Base-by-base conservation (phyloP, 2,113 vertebrate species). In the Pseudorhombus dupliciocellatus region DNA sequence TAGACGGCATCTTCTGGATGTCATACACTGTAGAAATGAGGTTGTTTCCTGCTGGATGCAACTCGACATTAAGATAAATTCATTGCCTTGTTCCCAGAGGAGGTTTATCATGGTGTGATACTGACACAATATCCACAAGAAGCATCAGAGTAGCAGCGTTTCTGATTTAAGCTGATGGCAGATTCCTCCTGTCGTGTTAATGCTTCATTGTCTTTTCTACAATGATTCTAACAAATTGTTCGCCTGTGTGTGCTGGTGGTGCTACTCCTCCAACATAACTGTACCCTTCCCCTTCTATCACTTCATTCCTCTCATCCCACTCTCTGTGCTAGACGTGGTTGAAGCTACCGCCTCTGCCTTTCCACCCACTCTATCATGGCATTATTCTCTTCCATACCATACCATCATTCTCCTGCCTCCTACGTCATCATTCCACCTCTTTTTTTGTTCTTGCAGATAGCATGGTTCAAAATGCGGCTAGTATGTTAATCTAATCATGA, bases 231-330 rank as follows among this genome's bases (percentile, higher is more conserved):
- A 31, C 52, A 53, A 44, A 66, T 63, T 71, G 59, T 79, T 80
- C 75, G 42, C 37, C 51, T 55, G 28, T 44, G 34, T 70, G 48
- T 73, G 68, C 66, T 81, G 48, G 50, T 79, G 73, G 52, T 73
- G 66, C 57, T 71, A 28, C 73, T 75, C 62, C 54, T 84, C n/a
- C 44, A 69, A 61, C 72, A 73, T 55, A 72, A 73, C 73, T 62
- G 61, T 77, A 87, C 79, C 79, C 85, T 75, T 88, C 84, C 83
- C 73, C 73, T 83, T 75, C 55, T 59, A 63, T 78, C 73, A 75
- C 70, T 85, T 74, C 53, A 58, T 81, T 89, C 55, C 77, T 86
- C 77, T 87, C 88, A 85, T 77, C 87, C 85, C 85, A 90, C 89
- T 88, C 88, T 85, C 61, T 70, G 69, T 28, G 57, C 77, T 85